Evolutionary conservation across 2,888 invertebrate genomes (phyloP), one percentile per base, ranked within the genome.

Genomic region (Pantelozetes paolii): DNA sequence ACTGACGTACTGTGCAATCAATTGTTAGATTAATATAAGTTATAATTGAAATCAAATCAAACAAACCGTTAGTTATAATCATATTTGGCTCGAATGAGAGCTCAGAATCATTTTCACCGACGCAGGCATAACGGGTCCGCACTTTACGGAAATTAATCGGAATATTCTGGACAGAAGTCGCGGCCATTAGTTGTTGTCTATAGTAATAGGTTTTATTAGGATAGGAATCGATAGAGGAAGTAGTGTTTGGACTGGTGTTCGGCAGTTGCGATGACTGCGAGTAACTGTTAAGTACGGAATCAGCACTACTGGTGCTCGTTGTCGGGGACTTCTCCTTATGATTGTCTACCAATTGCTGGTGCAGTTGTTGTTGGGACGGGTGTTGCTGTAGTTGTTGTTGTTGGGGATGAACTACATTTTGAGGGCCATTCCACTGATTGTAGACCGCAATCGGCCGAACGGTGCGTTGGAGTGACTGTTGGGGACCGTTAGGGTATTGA

Each of bases 41-140:
- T 6, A 48, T 20, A 11, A 8, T 20, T 13, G 30, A 26, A 2
- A 15, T 9, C 13, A 11, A 28, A 28, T 28, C 6, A 30, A 23
- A 81, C 85, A 85, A 84, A 94, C 97, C 95, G 86, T 96, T 92
- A 77, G 91, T 92, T 80, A 98, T 94, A 80, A 98, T 94, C 87
- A 96, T 93, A 87, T 98, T 97, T 77, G 97, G 95, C 85, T 96
- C 94, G 86, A 98, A 98, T 36, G 95, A 95, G 79, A 98, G 86
- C 86, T 98, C 98, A 77, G 94, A 92, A 81, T 94, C 94, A 84
- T 94, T 93, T 85, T 96, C 97, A 73, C 95, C 97, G 79, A 94
- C 87, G 83, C 98, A 98, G 71, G 94, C 92, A 84, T 96, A 98
- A 78, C 98, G 85, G 72, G 98, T 97, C 81, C 95, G 87, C 77